A percentile compares a stretch with the other conserved stretches of the same genome.
phyloP scores from a whole-genome alignment of 1,140 invertebrate genomes.

The Pseudomyrmex sp. region DNA sequence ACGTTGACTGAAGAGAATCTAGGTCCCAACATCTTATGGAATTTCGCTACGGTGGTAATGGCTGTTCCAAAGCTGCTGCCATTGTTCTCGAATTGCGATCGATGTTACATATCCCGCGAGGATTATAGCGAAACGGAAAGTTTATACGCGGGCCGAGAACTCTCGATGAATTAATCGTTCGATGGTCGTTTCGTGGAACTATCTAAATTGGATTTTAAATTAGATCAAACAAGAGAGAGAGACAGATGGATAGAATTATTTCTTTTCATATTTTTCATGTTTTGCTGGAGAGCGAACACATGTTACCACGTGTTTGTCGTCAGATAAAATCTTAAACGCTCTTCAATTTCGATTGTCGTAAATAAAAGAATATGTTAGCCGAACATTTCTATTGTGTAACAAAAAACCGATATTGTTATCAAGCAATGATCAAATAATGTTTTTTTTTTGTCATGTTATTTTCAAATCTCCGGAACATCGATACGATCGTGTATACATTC shows the following conservation, averaged over 20 bases:
- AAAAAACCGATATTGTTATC: background rate
- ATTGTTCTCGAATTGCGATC: constrained; percentile 56
- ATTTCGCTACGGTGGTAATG: constrained; percentile 45
- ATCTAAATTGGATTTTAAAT: constrained; percentile 54
- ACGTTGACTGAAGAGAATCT: constrained; percentile 44
- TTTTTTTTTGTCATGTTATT: background rate
- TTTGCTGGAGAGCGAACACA: background rate
- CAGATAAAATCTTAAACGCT: background rate
- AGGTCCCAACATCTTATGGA: constrained; percentile 47
- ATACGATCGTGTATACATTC: background rate
- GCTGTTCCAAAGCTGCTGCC: constrained; percentile 38
- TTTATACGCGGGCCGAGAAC: constrained; percentile 25
- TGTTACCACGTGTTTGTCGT: background rate
- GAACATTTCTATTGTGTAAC: background rate
- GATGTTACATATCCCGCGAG: constrained; percentile 54
- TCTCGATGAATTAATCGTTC: constrained; percentile 54
- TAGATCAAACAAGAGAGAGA: constrained; percentile 37
- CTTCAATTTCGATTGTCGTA: background rate
- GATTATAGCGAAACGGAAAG: constrained; percentile 57
- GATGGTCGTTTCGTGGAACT: constrained; percentile 4
- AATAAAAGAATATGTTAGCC: background rate
- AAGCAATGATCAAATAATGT: background rate
- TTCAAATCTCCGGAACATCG: background rate
- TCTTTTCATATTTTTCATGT: constrained; percentile 36
- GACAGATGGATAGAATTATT: background rate